Evolutionary conservation across 2,797 vertebrate genomes (phyloP).

Genomic region (Melanotaenia parkinsoni): DNA sequence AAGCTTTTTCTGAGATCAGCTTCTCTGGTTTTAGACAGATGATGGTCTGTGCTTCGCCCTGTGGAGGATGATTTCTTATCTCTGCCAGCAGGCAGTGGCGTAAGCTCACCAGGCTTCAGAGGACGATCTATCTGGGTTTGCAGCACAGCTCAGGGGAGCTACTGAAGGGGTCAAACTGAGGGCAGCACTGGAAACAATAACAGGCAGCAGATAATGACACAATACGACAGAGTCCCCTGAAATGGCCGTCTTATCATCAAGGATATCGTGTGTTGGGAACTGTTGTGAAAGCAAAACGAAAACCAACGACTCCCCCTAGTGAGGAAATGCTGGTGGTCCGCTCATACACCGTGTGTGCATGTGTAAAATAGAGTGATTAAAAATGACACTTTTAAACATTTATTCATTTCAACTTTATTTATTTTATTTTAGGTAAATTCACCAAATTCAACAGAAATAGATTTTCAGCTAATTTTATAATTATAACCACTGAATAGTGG

Average conservation of each 20-base stretch:
- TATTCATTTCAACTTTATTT: no score
- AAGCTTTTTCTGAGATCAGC: constrained; percentile 48
- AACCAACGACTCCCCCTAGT: constrained; percentile 64
- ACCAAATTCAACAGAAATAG: no score
- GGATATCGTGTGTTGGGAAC: constrained; percentile 28
- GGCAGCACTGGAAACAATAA: constrained; percentile 62
- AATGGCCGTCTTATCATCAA: constrained; percentile 53
- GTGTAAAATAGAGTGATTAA: no score
- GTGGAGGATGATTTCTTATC: constrained; percentile 63
- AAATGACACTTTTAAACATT: no score
- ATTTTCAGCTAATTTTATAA: no score
- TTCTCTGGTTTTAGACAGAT: constrained; percentile 50
- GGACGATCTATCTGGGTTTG: constrained; percentile 58
- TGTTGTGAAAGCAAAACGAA: background rate
- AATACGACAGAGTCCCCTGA: constrained; percentile 38
- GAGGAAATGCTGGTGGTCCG: constrained; percentile 15
- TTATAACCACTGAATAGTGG: no score
- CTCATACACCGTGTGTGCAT: no score
- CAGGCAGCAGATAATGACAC: constrained; percentile 63
- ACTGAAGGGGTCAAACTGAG: constrained; percentile 60
- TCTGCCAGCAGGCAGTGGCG: constrained; percentile 56
- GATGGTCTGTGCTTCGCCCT: constrained; percentile 15
- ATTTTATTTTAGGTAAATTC: no score
- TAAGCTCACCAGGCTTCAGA: constrained; percentile 43
- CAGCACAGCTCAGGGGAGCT: constrained; percentile 57